These are phyloP conservation scores for Jacana jacana DNA, from an alignment of 2,113 vertebrate species.

Conservation along the genomic window DNA sequence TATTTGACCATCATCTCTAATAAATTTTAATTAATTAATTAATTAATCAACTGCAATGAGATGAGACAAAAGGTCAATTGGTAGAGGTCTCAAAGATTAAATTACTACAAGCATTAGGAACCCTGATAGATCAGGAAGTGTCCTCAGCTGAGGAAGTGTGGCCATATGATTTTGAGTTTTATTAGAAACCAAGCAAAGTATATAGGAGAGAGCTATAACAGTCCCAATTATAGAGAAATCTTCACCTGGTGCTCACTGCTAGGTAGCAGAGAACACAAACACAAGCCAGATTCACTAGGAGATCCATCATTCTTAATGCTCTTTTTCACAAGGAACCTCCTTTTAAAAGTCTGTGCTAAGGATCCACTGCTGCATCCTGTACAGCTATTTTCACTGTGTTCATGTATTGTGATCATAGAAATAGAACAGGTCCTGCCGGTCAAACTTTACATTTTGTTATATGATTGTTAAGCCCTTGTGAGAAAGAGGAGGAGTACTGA, in stretches of 20 bases:
- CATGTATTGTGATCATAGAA: not conserved
- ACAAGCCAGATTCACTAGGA: not conserved
- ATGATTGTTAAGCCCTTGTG: not conserved
- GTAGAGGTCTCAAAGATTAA: not conserved
- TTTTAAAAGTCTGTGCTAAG: not conserved
- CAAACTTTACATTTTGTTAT: not conserved
- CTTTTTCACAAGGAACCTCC: fast-evolving
- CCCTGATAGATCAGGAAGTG: not conserved
- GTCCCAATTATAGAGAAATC: not conserved
- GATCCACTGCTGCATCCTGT: not conserved
- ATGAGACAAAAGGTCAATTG: not conserved
- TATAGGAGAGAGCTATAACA: not conserved
- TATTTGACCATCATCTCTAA: not conserved
- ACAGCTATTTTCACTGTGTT: not conserved
- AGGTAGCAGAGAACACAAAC: not conserved
- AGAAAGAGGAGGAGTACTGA: not conserved
- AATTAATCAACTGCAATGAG: not conserved
- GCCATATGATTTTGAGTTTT: not conserved
- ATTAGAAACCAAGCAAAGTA: not conserved
- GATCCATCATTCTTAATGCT: not conserved
- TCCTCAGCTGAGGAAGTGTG: not conserved
- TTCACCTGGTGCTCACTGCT: not conserved
- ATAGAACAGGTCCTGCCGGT: not conserved
- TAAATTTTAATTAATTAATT: not conserved
- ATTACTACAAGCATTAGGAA: not conserved